phyloP scores from a whole-genome alignment of 2,797 vertebrate species.

The Alosa sapidissima region DNA sequence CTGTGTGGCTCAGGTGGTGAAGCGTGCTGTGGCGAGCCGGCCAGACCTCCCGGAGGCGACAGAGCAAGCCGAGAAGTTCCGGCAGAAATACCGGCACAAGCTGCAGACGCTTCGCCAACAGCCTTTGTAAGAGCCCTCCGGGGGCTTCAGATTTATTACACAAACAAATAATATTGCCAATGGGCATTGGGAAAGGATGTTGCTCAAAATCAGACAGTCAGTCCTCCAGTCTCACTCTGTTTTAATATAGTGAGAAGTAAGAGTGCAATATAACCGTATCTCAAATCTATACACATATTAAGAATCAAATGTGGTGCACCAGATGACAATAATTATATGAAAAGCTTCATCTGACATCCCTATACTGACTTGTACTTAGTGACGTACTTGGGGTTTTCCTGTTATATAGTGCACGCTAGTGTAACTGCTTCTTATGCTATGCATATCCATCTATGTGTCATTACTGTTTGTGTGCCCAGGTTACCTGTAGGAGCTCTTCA shows the following conservation, averaged over 20 bases:
- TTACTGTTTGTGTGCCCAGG: not conserved
- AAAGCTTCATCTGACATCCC: no score
- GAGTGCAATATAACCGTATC: no score
- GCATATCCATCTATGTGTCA: not conserved
- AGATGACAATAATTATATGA: no score
- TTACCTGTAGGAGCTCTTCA: not conserved
- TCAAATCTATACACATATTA: no score
- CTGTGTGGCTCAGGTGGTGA: conserved; percentile 81
- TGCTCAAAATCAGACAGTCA: not conserved
- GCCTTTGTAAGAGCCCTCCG: conserved; percentile 80
- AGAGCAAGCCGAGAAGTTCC: conserved; percentile 91
- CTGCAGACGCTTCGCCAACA: conserved; percentile 92
- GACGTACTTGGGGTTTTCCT: no score
- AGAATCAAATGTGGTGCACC: no score
- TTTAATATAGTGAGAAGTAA: no score
- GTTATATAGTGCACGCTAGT: no score
- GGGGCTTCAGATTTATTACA: not conserved
- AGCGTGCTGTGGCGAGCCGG: conserved; percentile 91
- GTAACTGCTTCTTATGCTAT: not conserved
- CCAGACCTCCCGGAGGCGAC: conserved; percentile 81
- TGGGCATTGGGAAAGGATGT: not conserved
- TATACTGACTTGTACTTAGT: no score
- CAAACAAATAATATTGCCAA: not conserved
- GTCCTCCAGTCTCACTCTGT: no score
- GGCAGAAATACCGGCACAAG: conserved; percentile 94